Conservation (phyloP, 2,113 vertebrate genomes). For the Ceyx margarethae region DNA sequence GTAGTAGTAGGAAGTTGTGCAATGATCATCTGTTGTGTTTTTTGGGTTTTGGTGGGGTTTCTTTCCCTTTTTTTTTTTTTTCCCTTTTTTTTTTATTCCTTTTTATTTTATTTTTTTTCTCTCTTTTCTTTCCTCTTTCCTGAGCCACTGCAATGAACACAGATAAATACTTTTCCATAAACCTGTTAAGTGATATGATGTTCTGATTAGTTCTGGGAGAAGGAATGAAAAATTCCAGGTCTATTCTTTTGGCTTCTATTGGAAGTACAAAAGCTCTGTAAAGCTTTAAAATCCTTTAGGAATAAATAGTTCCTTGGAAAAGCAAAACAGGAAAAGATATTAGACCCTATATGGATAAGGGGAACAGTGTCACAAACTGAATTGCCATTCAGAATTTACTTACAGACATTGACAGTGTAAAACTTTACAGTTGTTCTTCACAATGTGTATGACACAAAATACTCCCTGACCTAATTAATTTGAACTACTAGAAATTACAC, state of each 20-base stretch:
- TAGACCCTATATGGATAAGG: not conserved
- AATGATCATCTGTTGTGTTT: not conserved
- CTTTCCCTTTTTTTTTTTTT: too few species aligned
- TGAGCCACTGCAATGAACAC: not conserved
- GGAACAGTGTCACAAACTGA: not conserved
- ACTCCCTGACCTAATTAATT: not conserved
- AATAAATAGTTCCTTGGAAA: not conserved
- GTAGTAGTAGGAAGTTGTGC: not conserved
- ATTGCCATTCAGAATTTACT: not conserved
- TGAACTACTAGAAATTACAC: not conserved
- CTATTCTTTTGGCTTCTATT: not conserved
- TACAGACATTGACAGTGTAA: not conserved
- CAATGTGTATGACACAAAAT: too few species aligned
- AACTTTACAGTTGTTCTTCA: not conserved
- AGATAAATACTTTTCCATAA: not conserved
- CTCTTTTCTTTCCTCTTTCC: not conserved
- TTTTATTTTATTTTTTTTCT: not conserved
- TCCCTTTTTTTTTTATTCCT: too few species aligned
- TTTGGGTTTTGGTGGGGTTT: too few species aligned
- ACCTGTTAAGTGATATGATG: not conserved
- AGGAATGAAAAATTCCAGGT: not conserved
- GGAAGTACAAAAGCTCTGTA: not conserved
- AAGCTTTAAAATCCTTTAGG: not conserved
- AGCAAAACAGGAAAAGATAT: not conserved
- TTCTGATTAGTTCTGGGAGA: not conserved